These are phyloP conservation scores for Caenorhabditis doughertyi DNA, from an alignment of 2,888 invertebrate genomes.

Conservation along the genomic window DNA sequence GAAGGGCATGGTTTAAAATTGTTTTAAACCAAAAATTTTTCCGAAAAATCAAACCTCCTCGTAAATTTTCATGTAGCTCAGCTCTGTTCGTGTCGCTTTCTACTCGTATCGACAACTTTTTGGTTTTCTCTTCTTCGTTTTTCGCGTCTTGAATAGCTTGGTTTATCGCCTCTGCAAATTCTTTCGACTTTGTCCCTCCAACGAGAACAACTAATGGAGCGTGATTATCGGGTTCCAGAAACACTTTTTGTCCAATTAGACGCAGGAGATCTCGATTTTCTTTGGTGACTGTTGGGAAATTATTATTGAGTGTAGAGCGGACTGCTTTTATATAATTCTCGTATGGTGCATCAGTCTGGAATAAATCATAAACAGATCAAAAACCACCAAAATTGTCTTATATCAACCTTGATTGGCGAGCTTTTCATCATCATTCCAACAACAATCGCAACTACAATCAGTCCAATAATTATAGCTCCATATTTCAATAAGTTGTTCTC, in stretches of 20 bases:
- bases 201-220: constrained; percentile 41
- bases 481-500: constrained; percentile 1
- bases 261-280: constrained; percentile 41
- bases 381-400: background rate
- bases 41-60: constrained; percentile 5
- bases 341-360: constrained; percentile 2
- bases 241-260: constrained; percentile 36
- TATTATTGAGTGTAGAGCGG: background rate
- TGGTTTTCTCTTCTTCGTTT: background rate
- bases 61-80: constrained; percentile 43
- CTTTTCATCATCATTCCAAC: background rate
- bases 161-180: constrained; percentile 33
- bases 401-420: background rate
- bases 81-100: constrained; percentile 47
- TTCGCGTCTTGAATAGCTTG: constrained; percentile 19
- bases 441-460: constrained; percentile 14
- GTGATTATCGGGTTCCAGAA: constrained; percentile 38
- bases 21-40: background rate
- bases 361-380: background rate
- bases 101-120: constrained; percentile 24
- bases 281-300: constrained; percentile 12
- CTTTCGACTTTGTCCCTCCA: constrained; percentile 19
- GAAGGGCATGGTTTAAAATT: background rate
- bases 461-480: background rate
- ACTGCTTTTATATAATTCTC: constrained; percentile 30